Evolutionary conservation across 2,888 invertebrate species (phyloP).

Genomic region (Spicauda simplicius): DNA sequence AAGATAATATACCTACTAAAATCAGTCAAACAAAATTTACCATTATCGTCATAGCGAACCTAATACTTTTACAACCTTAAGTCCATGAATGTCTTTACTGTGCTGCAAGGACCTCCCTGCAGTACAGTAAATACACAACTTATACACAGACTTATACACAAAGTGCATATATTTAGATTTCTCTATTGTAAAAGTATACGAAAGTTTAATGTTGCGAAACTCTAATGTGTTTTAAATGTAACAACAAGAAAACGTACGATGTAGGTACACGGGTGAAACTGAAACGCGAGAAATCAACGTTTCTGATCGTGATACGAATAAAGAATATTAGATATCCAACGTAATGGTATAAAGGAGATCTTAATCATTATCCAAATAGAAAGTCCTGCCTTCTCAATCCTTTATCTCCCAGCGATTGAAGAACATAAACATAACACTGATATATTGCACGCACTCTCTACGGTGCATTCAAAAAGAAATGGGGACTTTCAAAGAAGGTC

Average conservation of each 20-base stretch:
- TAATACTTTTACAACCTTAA: too few relatives aligned
- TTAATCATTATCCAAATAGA: neutral
- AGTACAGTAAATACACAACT: too few relatives aligned
- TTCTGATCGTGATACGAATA: neutral
- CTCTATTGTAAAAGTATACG: neutral
- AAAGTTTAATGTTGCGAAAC: slow-evolving; percentile 10
- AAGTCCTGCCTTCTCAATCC: neutral
- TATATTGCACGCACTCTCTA: too few relatives aligned
- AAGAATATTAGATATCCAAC: neutral
- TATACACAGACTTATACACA: too few relatives aligned
- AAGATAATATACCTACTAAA: too few relatives aligned
- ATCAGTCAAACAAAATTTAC: too few relatives aligned
- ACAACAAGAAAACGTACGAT: neutral
- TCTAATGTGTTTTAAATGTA: slow-evolving; percentile 25
- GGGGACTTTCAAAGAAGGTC: slow-evolving; percentile 26
- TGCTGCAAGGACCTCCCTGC: too few relatives aligned
- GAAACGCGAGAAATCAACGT: neutral
- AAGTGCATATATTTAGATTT: neutral
- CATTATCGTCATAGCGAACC: too few relatives aligned
- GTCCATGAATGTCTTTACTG: too few relatives aligned
- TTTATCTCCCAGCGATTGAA: neutral
- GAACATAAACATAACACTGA: too few relatives aligned
- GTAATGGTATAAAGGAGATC: neutral
- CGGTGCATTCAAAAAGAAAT: slow-evolving; percentile 24
- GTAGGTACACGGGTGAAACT: neutral